A percentile compares a stretch with the other conserved stretches of the same genome.
These are phyloP conservation scores for Anseranas semipalmata DNA, from an alignment of 2,113 vertebrate species.

Conservation along the genomic window DNA sequence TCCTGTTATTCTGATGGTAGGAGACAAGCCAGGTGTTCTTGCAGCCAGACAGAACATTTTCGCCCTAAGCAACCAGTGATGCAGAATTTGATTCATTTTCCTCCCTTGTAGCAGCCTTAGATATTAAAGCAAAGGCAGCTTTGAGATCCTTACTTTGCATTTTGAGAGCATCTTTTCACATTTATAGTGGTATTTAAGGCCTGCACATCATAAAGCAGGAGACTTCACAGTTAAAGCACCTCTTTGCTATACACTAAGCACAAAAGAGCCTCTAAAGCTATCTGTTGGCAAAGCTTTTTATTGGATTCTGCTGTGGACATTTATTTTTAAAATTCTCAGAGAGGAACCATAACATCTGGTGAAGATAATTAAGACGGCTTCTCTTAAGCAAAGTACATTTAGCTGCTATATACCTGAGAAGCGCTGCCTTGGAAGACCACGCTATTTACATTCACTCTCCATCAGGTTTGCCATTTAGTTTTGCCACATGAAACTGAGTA, in stretches of 20 bases:
- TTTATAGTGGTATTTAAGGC: background rate
- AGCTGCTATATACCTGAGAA: background rate
- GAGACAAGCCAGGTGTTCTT: slow-evolving; percentile 59
- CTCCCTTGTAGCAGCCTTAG: slow-evolving; percentile 18
- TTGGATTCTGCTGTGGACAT: background rate
- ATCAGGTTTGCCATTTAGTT: background rate
- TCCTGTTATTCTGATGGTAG: slow-evolving; percentile 36
- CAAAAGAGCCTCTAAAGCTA: background rate
- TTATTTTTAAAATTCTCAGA: background rate
- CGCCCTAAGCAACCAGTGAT: background rate
- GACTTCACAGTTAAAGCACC: background rate
- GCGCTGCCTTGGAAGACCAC: background rate
- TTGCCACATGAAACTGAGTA: background rate
- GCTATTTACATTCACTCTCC: background rate
- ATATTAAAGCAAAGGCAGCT: background rate
- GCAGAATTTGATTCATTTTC: background rate
- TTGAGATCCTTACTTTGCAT: background rate
- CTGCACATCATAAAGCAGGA: background rate
- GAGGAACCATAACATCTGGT: background rate
- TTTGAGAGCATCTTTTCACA: background rate
- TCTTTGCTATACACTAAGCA: background rate
- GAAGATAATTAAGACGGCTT: background rate
- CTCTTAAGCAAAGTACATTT: background rate
- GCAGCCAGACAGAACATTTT: slow-evolving; percentile 12
- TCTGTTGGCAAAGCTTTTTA: background rate